Base-by-base conservation (phyloP, 35 echinoderm and acorn worm genomes). In the Heliocidaris tuberculata region DNA sequence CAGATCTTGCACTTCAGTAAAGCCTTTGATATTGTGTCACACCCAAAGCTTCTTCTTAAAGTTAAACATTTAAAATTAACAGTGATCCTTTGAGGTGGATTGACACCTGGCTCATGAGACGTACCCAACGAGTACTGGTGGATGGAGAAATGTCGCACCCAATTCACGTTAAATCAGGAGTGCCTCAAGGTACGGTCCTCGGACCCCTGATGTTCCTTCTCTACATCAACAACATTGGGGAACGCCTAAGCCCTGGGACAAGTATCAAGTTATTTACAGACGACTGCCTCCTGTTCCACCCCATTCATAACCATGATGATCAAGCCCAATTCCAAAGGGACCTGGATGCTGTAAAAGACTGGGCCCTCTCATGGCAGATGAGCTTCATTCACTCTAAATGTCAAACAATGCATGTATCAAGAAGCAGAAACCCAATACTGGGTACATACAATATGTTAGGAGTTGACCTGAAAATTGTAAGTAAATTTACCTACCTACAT, bases 21-120 rank as follows among this genome's bases (percentile, higher is more conserved):
- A 90, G 88, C 88, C 3, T 90, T n/a, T n/a, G n/a, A n/a, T n/a
- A n/a, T n/a, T n/a, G n/a, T n/a, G n/a, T n/a, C n/a, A n/a, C n/a
- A n/a, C 32, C 94, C 50, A 59, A 95, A 87, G 52, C 52, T 95
- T 88, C 49, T 95, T 16, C 59, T 50, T 13, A 95, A 95, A 95
- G 48, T 95, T 19, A 90, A 60, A 16, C 85, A 90, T 31, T 95
- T 42, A 86, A 86, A n/a, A 95, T 95, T 50, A 30, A 31, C 50
- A 59, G 86, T 5, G 19, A 95, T 31, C 52, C 32, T 11, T 29
- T 95, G 32, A 95, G 50, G 9, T 95, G 94, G 94, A 95, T 95
- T 30, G 85, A 95, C 32, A 88, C 85, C 32, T 88, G 85, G 85
- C 87, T 95, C 16, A 56, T 86, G 59, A 90, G 61, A 42, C 50